phyloP scores from a whole-genome alignment of 2,888 invertebrate species.

The Cactoblastis cactorum region DNA sequence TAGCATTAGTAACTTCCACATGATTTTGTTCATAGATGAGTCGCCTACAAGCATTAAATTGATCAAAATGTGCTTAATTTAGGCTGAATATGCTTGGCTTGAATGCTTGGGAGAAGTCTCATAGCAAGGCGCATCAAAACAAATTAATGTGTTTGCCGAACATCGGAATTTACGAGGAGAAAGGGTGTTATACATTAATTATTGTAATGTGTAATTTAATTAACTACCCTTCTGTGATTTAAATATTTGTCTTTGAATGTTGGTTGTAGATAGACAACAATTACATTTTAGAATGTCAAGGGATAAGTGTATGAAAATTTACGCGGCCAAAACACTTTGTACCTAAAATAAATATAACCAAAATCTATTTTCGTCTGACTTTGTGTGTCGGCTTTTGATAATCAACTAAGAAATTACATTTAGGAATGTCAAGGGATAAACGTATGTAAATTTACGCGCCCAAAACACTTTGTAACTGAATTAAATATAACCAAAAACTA shows the following conservation, averaged over 20 bases:
- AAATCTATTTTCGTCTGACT: background rate
- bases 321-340: conserved; percentile 1
- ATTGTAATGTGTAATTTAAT: background rate
- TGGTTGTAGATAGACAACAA: too few species aligned
- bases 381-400: too few species aligned
- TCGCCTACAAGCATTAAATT: too few species aligned
- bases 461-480: background rate
- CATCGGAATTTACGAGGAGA: too few species aligned
- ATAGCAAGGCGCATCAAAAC: too few species aligned
- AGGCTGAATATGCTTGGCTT: too few species aligned
- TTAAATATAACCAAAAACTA: background rate
- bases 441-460: conserved; percentile 17
- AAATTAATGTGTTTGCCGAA: too few species aligned
- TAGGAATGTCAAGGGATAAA: conserved; percentile 33
- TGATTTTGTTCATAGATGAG: too few species aligned
- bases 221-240: background rate
- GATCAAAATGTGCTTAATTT: too few species aligned
- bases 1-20: too few species aligned
- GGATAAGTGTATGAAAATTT: conserved; percentile 22
- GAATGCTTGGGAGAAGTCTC: too few species aligned
- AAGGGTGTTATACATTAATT: too few species aligned
- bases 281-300: conserved; percentile 35
- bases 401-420: conserved; percentile 24
- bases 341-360: background rate
- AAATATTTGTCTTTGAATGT: background rate